Percentiles rank a stretch among this genome's conserved stretches.
Conservation (phyloP, 2,113 vertebrate genomes). For the Hemiscyllium ocellatum region DNA sequence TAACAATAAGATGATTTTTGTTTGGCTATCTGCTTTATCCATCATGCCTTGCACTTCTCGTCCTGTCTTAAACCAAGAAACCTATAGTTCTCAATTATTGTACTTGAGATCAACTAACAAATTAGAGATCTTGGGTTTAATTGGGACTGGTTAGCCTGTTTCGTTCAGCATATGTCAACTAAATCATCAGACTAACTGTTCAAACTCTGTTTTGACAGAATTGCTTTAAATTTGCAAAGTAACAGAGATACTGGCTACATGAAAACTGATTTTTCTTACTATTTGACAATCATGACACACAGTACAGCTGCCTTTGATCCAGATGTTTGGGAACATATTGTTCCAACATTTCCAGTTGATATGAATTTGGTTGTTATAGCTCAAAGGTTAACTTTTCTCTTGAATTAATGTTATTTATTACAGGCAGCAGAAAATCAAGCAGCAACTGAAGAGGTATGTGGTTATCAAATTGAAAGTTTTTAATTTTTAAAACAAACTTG, state of each 20-base stretch:
- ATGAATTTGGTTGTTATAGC: not conserved
- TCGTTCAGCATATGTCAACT: not conserved
- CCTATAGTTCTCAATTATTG: not conserved
- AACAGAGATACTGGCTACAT: not conserved
- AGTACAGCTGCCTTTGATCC: no score
- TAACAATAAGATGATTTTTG: not conserved
- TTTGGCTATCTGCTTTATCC: not conserved
- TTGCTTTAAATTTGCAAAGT: not conserved
- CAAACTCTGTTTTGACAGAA: not conserved
- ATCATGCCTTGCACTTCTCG: not conserved
- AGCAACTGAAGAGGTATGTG: constrained; percentile 65
- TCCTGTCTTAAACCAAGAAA: not conserved
- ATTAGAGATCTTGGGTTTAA: not conserved
- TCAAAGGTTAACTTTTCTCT: not conserved
- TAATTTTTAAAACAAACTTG: constrained; percentile 35
- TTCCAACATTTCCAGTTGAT: not conserved
- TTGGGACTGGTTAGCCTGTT: not conserved
- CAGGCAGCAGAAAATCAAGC: constrained; percentile 64
- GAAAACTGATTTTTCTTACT: not conserved
- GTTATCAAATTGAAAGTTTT: not conserved
- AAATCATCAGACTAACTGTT: not conserved
- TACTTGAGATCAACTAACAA: not conserved
- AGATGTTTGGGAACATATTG: not conserved
- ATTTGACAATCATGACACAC: not conserved
- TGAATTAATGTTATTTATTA: constrained; percentile 46